phyloP scores from a whole-genome alignment of 2,797 vertebrate species.

The Pangasius macronema region DNA sequence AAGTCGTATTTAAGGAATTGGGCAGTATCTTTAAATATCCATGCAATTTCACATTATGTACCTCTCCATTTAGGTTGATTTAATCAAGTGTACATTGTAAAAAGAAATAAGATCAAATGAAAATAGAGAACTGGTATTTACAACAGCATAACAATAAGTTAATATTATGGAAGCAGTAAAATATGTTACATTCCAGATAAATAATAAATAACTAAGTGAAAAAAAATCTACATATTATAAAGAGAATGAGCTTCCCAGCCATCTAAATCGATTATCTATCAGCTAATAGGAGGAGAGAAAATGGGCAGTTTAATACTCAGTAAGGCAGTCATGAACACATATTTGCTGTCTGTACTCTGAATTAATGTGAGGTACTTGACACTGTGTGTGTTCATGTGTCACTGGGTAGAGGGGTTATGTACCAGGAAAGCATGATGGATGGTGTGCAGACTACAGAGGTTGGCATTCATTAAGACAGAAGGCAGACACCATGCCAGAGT shows the following conservation, averaged over 20 bases:
- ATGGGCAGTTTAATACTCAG: conserved; percentile 30
- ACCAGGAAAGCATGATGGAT: conserved; percentile 67
- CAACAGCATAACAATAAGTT: conserved; percentile 58
- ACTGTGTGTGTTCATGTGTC: conserved; percentile 47
- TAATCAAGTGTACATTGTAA: conserved; percentile 31
- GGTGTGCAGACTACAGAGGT: conserved; percentile 62
- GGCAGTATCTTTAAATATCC: conserved; percentile 48
- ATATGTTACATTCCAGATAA: conserved; percentile 16
- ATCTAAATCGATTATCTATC: conserved; percentile 47
- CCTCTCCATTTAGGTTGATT: conserved; percentile 53
- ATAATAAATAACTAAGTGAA: neutral
- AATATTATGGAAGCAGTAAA: conserved; percentile 62
- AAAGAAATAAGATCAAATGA: conserved; percentile 54
- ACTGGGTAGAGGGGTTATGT: conserved; percentile 19
- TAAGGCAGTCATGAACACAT: conserved; percentile 48
- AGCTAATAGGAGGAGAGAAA: conserved; percentile 57
- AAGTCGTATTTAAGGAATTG: conserved; percentile 54
- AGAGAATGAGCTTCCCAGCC: conserved; percentile 47
- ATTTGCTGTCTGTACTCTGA: conserved; percentile 55
- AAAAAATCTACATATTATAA: conserved; percentile 22
- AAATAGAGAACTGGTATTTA: conserved; percentile 63
- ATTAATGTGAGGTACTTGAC: conserved; percentile 57
- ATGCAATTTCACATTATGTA: neutral
- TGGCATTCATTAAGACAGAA: conserved; percentile 70
- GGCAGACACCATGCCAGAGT: conserved; percentile 66